phyloP scores from a whole-genome alignment of 2,797 vertebrate genomes.

The Buceros bicornis region DNA sequence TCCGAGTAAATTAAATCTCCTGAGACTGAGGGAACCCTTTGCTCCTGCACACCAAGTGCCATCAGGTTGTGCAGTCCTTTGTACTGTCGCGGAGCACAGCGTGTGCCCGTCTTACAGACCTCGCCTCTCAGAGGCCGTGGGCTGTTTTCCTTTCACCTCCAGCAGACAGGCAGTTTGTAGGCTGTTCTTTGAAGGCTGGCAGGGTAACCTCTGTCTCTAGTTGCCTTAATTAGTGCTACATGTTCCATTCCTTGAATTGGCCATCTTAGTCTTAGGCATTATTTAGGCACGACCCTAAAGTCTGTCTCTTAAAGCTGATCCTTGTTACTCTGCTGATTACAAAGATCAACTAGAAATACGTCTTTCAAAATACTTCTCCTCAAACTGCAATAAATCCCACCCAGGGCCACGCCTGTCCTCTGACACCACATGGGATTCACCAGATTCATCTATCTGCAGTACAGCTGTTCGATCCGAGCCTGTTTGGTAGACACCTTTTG shows the following conservation, averaged over 20 bases:
- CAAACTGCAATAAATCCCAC: neutral
- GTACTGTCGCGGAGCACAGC: neutral
- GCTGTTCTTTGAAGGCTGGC: neutral
- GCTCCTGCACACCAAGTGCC: neutral
- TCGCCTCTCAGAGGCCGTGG: neutral
- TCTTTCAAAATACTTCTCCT: neutral
- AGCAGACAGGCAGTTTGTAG: neutral
- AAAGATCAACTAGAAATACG: neutral
- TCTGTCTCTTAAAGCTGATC: neutral
- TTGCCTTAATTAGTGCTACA: neutral
- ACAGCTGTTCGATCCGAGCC: neutral
- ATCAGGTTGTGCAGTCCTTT: neutral
- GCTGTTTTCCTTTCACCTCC: neutral
- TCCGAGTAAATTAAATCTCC: neutral
- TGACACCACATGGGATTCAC: neutral
- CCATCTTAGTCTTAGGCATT: neutral
- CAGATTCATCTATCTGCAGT: neutral
- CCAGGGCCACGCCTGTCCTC: neutral
- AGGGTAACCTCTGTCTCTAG: neutral
- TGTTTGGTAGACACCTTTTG: neutral
- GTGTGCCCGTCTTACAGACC: neutral
- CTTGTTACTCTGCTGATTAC: neutral
- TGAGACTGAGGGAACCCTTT: neutral
- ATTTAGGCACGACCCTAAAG: neutral
- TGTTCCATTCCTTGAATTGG: neutral